Evolutionary conservation across 2,888 invertebrate species (phyloP).

Genomic region (Cacoxenus indagator): DNA sequence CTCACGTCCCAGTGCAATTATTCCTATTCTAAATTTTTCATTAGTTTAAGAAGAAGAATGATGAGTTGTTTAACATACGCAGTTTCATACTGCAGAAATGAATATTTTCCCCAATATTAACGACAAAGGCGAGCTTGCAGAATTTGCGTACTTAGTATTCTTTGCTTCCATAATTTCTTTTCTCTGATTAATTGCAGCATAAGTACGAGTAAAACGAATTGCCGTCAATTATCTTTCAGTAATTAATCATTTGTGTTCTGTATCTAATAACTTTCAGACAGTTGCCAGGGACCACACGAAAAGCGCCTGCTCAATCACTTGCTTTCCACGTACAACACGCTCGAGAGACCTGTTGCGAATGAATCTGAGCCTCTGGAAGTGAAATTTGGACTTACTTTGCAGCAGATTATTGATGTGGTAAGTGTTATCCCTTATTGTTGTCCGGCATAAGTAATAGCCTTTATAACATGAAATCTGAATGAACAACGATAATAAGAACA

Average conservation of each 20-base stretch:
- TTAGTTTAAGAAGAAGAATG: too few relatives aligned
- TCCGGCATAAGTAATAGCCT: constrained; percentile 26
- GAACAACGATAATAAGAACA: constrained; percentile 23
- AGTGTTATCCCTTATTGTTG: constrained; percentile 71
- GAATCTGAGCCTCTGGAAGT: constrained; percentile 92
- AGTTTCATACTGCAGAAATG: too few relatives aligned
- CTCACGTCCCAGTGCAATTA: too few relatives aligned
- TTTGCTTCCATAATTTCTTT: too few relatives aligned
- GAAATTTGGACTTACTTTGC: constrained; percentile 90
- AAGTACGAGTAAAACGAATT: too few relatives aligned
- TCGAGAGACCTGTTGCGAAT: constrained; percentile 92
- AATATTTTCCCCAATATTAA: too few relatives aligned
- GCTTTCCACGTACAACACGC: constrained; percentile 85
- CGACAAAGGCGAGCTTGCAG: too few relatives aligned
- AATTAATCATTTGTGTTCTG: constrained; percentile 24
- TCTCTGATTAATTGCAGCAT: too few relatives aligned
- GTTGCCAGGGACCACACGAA: constrained; percentile 91
- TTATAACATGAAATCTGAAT: constrained; percentile 26
- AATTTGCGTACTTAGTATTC: too few relatives aligned
- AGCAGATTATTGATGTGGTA: constrained; percentile 96
- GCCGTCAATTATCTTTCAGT: too few relatives aligned
- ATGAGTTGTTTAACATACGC: too few relatives aligned
- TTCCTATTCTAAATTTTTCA: too few relatives aligned
- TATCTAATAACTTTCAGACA: constrained; percentile 75
- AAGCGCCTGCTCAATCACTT: constrained; percentile 87